Base-by-base conservation (phyloP, 92 coral and sea anemone species). In the Pocillopora meandrina region DNA sequence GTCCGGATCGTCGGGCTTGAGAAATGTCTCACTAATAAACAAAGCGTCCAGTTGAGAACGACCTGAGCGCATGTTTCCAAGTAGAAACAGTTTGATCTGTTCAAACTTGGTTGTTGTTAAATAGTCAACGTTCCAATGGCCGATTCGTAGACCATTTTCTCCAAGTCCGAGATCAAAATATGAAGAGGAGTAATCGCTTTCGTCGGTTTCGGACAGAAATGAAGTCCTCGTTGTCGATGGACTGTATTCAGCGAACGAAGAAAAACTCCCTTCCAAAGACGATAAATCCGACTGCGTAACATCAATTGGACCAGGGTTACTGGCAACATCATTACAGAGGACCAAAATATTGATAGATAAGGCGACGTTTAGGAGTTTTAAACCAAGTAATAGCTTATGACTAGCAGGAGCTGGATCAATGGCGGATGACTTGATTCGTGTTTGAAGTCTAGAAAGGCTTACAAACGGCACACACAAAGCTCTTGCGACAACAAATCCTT, bases 41-140 rank as follows among this genome's bases (percentile, higher is more conserved):
- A 77, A 33, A 42, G 47, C 69, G 56, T 77, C 81, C 11, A 77
- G 69, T 34, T 77, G 81, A 8, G 77, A 10, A 4, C 77, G 20
- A 67, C 26, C 72, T 14, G 34, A 8, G 20, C 47, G 56, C 31
- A 76, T 26, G 23, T 82, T 71, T 20, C 23, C 81, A 19, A 62
- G 71, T 42, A 75, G 64, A 74, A 13, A 84, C 35, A 82, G 81
- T 42, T 74, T 58, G 14, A 84, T 61, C 74, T 74, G 83, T 21
- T 84, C 87, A 62, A 74, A 84, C 63, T 84, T 84, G n/a, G n/a
- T n/a, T n/a, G n/a, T n/a, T n/a, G n/a, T n/a, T n/a, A n/a, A n/a
- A n/a, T n/a, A n/a, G n/a, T n/a, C n/a, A n/a, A n/a, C n/a, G n/a
- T n/a, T n/a, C n/a, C n/a, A n/a, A n/a, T n/a, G n/a, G n/a, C n/a